Conservation (phyloP, 2,888 invertebrate species). For the Mythimna lalbum region DNA sequence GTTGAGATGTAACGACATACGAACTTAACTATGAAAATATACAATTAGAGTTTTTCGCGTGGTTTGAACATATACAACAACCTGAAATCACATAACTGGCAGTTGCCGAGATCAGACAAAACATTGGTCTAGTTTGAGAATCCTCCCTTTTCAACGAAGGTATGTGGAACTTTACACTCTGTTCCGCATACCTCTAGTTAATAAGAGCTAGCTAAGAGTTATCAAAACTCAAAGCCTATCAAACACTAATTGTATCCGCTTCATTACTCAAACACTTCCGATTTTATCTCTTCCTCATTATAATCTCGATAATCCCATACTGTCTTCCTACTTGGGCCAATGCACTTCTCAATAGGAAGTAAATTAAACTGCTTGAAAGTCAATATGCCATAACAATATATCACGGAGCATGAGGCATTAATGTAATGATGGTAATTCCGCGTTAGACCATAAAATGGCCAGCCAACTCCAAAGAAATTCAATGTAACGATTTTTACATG, state of each 20-base stretch:
- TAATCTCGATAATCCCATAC: not conserved
- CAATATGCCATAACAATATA: constrained; percentile 71
- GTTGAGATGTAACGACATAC: not conserved
- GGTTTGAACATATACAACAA: no score
- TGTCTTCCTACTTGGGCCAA: constrained; percentile 5
- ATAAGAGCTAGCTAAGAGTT: no score
- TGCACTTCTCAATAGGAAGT: constrained; percentile 42
- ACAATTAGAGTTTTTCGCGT: no score
- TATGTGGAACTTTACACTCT: no score
- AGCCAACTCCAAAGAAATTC: constrained; percentile 44
- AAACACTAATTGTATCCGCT: not conserved
- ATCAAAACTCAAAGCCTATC: not conserved
- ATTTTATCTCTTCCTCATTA: constrained; percentile 2
- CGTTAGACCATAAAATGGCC: constrained; percentile 64
- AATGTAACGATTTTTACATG: constrained; percentile 51
- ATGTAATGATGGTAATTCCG: constrained; percentile 72
- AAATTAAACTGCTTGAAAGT: constrained; percentile 61
- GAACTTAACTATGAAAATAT: no score
- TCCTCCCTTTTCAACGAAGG: no score
- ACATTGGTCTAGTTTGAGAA: no score
- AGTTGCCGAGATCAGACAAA: no score
- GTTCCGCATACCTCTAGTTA: no score
- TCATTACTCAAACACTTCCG: not conserved
- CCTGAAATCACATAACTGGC: no score
- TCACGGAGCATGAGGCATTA: constrained; percentile 68